Percentiles rank a stretch among this genome's conserved stretches.
Conservation (phyloP, 1,140 invertebrate genomes). For the Arion vulgaris region DNA sequence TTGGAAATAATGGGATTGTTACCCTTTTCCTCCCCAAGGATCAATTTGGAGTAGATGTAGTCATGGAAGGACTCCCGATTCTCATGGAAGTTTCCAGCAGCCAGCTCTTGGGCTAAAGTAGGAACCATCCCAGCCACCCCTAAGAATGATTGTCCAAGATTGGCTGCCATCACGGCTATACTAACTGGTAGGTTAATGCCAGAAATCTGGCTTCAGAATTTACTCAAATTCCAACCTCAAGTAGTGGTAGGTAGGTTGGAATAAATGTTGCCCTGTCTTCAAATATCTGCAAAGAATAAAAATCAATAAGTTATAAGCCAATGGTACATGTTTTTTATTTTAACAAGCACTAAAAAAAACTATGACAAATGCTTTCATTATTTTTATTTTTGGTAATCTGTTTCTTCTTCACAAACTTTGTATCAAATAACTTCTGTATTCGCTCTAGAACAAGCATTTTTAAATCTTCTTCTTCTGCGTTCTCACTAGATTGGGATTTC, state of each 20-base stretch:
- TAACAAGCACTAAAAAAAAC: too few relatives aligned
- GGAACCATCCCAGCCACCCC: conserved; percentile 13
- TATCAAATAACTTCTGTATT: too few relatives aligned
- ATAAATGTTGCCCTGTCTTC: not conserved
- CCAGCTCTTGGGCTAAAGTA: conserved; percentile 29
- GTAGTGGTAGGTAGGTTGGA: too few relatives aligned
- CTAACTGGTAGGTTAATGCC: not conserved
- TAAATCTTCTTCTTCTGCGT: too few relatives aligned
- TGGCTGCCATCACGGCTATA: conserved; percentile 15
- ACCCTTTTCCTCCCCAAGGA: conserved; percentile 29
- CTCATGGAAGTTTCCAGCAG: conserved; percentile 30
- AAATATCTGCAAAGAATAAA: not conserved
- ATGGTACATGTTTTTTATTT: too few relatives aligned
- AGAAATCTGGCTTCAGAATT: not conserved
- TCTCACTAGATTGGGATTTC: too few relatives aligned
- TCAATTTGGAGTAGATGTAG: conserved; percentile 37
- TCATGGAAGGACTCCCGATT: conserved; percentile 34
- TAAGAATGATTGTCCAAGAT: conserved; percentile 31
- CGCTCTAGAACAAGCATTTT: too few relatives aligned
- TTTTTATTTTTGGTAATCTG: too few relatives aligned
- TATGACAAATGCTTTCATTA: too few relatives aligned
- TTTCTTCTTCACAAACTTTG: too few relatives aligned
- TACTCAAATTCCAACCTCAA: too few relatives aligned
- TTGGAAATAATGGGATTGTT: not conserved
- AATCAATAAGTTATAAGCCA: too few relatives aligned